Conservation (phyloP, 2,888 invertebrate species). For the Flexamia atlantica region DNA sequence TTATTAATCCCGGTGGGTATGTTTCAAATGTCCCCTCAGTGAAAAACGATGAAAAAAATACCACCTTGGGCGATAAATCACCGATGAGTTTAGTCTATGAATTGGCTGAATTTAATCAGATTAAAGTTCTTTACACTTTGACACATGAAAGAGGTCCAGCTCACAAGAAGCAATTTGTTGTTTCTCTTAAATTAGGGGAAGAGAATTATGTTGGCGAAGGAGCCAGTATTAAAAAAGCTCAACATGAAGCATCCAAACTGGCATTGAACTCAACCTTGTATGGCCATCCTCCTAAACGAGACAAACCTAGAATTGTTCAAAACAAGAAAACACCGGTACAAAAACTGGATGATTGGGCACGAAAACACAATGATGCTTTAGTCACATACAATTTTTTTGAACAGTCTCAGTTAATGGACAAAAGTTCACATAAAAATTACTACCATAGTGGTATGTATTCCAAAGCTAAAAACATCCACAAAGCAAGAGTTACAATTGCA, state of each 20-base stretch:
- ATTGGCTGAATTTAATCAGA: constrained; percentile 10
- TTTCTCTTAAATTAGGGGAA: constrained; percentile 16
- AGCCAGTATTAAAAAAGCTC: constrained; percentile 39
- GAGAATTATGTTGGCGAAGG: constrained; percentile 39
- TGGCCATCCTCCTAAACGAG: constrained; percentile 8
- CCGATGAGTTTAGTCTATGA: constrained; percentile 17
- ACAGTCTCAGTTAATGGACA: not conserved
- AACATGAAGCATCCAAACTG: constrained; percentile 32
- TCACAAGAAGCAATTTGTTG: constrained; percentile 25
- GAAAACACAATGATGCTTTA: constrained; percentile 29
- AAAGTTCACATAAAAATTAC: not conserved
- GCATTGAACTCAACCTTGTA: constrained; percentile 41
- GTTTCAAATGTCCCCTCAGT: not conserved
- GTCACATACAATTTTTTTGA: not conserved
- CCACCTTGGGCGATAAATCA: not conserved
- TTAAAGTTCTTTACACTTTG: not conserved
- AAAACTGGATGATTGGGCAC: constrained; percentile 33
- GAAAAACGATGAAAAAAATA: not conserved
- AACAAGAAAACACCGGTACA: constrained; percentile 9
- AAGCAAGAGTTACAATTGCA: not conserved
- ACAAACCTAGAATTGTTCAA: not conserved
- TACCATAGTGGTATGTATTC: constrained; percentile 37
- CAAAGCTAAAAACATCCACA: not conserved
- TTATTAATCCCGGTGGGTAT: not conserved
- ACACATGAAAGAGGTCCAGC: constrained; percentile 39